These are phyloP conservation scores for Rhinolophus ferrumequinum DNA, from an alignment of 2,113 vertebrate species.

Conservation along the genomic window DNA sequence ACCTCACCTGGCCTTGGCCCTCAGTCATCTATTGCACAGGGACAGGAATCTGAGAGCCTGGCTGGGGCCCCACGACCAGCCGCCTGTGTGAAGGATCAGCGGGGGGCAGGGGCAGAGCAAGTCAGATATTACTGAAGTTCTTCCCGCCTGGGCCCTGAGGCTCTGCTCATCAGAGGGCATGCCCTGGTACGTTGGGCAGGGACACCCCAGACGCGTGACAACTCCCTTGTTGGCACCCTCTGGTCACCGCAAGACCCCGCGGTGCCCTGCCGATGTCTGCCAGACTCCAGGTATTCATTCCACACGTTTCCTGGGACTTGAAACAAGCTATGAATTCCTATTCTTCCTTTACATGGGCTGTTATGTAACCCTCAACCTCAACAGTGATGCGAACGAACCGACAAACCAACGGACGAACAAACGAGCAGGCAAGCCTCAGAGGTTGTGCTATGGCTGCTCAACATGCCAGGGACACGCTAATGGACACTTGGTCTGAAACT, in stretches of 20 bases:
- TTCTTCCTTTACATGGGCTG: fast-evolving
- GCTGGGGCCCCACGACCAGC: not conserved
- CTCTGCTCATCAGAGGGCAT: not conserved
- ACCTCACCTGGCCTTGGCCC: not conserved
- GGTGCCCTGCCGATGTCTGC: not conserved
- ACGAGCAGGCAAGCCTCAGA: not conserved
- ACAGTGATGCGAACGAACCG: too few relatives aligned
- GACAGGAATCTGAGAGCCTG: not conserved
- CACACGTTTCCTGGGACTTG: too few relatives aligned
- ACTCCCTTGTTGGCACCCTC: fast-evolving
- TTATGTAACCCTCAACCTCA: not conserved
- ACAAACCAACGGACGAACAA: too few relatives aligned
- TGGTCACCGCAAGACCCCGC: not conserved
- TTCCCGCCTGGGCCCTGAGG: not conserved
- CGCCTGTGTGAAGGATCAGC: not conserved
- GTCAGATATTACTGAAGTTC: not conserved
- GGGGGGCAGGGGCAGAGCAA: not conserved
- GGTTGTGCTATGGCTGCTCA: not conserved
- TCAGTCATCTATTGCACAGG: not conserved
- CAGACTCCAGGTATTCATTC: too few relatives aligned
- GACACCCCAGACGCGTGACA: not conserved
- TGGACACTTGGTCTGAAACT: fast-evolving
- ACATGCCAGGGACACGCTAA: not conserved
- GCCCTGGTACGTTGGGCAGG: fast-evolving
- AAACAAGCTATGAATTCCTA: not conserved